phyloP scores from a whole-genome alignment of 2,797 vertebrate genomes.

The Syngnathus acus region DNA sequence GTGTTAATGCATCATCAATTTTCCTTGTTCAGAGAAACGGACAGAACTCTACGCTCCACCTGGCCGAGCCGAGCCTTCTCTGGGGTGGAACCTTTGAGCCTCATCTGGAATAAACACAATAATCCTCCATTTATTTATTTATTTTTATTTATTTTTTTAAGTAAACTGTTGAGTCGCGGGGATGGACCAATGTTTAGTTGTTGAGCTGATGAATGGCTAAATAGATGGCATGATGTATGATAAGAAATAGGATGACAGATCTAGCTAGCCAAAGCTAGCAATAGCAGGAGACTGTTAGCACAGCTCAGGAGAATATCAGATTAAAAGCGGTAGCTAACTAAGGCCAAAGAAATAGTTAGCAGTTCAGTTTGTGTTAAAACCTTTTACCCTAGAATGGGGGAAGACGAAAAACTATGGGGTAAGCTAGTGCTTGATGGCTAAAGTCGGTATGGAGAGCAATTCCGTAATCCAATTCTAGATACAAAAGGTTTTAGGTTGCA shows the following conservation, averaged over 20 bases:
- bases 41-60: slow-evolving; percentile 55
- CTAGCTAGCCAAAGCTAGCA: background rate
- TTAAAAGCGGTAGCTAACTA: no score
- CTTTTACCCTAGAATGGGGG: no score
- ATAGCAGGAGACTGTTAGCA: no score
- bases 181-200: background rate
- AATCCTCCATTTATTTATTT: background rate
- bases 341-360: no score
- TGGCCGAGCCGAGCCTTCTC: slow-evolving; percentile 59
- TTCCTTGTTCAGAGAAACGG: slow-evolving; percentile 65
- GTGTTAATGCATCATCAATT: slow-evolving; percentile 47
- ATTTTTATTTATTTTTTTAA: no score
- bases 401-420: no score
- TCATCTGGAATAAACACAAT: slow-evolving; percentile 46
- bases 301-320: no score
- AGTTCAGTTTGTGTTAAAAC: no score
- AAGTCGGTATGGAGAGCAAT: no score
- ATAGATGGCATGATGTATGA: background rate
- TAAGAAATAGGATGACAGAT: background rate
- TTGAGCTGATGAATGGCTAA: background rate
- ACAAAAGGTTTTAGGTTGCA: background rate
- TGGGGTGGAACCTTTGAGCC: slow-evolving; percentile 64
- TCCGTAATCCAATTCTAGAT: background rate
- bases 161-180: background rate
- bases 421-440: no score